phyloP scores from a whole-genome alignment of 2,113 vertebrate genomes.

The Speoplatyrhinus poulsoni region DNA sequence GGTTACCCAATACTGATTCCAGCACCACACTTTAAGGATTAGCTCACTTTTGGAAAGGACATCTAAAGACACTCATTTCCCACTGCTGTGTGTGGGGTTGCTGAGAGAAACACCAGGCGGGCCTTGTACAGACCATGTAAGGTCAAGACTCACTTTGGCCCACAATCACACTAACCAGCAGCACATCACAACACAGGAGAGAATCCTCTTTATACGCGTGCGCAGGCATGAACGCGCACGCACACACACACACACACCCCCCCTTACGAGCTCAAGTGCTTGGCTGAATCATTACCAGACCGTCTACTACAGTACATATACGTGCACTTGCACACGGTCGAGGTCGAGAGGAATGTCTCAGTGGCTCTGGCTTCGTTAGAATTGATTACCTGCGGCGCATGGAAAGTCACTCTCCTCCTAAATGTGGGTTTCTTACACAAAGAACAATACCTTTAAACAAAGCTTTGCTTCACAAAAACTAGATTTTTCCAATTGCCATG shows the following conservation, averaged over 20 bases:
- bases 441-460: background rate
- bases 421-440: background rate
- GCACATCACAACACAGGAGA: constrained; percentile 41
- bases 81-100: constrained; percentile 27
- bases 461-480: background rate
- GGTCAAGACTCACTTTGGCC: constrained; percentile 54
- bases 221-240: background rate
- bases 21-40: background rate
- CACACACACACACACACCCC: background rate
- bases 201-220: constrained; percentile 7
- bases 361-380: constrained; percentile 7
- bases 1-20: background rate
- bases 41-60: constrained; percentile 18
- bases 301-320: constrained; percentile 5
- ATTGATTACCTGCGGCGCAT: constrained; percentile 1
- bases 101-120: constrained; percentile 50
- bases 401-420: background rate
- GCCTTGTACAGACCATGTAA: constrained; percentile 60
- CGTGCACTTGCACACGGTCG: constrained; percentile 23
- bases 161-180: constrained; percentile 62
- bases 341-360: constrained; percentile 18
- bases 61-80: constrained; percentile 37
- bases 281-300: constrained; percentile 45
- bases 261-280: constrained; percentile 45
- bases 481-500: too few species aligned